Conservation (phyloP, 2,113 vertebrate species). For the Steatornis caripensis region DNA sequence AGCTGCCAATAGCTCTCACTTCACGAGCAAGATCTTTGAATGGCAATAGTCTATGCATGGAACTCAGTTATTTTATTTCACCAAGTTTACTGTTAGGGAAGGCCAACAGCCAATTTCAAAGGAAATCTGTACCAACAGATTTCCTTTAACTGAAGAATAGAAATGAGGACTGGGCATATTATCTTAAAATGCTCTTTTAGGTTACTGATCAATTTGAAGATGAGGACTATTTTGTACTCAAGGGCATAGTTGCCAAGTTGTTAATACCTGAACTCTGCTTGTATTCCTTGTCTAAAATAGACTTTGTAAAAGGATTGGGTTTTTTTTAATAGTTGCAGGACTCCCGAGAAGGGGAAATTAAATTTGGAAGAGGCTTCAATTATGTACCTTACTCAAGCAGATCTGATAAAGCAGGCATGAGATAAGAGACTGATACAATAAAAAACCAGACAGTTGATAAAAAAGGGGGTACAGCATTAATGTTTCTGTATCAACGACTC, state of each 20-base stretch:
- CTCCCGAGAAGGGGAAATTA: neutral
- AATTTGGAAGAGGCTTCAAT: neutral
- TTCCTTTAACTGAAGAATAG: neutral
- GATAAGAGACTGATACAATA: neutral
- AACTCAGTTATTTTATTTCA: neutral
- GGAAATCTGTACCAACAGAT: neutral
- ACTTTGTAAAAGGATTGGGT: neutral
- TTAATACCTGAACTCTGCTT: neutral
- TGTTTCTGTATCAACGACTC: neutral
- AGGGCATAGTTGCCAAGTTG: neutral
- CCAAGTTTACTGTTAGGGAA: neutral
- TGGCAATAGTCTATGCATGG: neutral
- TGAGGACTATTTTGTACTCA: neutral
- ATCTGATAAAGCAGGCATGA: neutral
- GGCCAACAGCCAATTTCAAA: neutral
- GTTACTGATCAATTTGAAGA: conserved; percentile 3
- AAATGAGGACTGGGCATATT: neutral
- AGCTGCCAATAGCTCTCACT: neutral
- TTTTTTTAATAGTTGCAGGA: neutral
- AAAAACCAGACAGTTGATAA: neutral
- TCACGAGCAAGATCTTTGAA: neutral
- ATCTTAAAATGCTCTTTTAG: neutral
- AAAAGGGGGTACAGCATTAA: neutral
- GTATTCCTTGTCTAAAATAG: neutral
- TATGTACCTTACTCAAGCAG: neutral